A percentile compares a stretch with the other conserved stretches of the same genome.
These are phyloP conservation scores for Phalacrocorax aristotelis DNA, from an alignment of 2,113 vertebrate species.

Conservation along the genomic window DNA sequence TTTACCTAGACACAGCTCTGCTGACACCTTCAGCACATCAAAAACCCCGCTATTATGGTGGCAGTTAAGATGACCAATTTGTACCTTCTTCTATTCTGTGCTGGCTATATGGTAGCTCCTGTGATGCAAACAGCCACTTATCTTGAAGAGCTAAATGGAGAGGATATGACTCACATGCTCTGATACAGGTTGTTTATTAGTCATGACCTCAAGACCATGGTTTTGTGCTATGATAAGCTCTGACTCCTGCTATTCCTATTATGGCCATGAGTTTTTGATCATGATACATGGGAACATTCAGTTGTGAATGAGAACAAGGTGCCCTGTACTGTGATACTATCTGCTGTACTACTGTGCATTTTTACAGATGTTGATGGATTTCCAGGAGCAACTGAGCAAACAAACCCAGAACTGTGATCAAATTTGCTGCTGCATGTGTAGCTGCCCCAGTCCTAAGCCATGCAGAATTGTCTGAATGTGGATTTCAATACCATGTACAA, in stretches of 20 bases:
- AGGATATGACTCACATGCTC: slow-evolving; percentile 13
- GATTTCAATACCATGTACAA: not conserved
- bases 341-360: not conserved
- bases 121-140: not conserved
- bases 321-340: not conserved
- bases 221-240: slow-evolving; percentile 9
- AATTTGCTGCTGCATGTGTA: not conserved
- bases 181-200: not conserved
- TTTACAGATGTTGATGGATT: not conserved
- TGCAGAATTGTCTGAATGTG: not conserved
- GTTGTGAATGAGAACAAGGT: slow-evolving; percentile 15
- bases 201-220: not conserved
- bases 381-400: not conserved
- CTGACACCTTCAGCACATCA: not conserved
- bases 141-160: not conserved
- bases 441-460: not conserved
- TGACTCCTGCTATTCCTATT: slow-evolving; percentile 9
- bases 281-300: slow-evolving; percentile 2
- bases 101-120: not conserved
- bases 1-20: not conserved
- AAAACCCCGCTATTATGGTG: not conserved
- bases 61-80: not conserved
- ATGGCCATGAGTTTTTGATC: not conserved
- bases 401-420: not conserved
- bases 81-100: not conserved